A percentile compares a stretch with the other conserved stretches of the same genome.
Conservation (phyloP, 1,140 invertebrate genomes). For the Pristionchus pacificus region DNA sequence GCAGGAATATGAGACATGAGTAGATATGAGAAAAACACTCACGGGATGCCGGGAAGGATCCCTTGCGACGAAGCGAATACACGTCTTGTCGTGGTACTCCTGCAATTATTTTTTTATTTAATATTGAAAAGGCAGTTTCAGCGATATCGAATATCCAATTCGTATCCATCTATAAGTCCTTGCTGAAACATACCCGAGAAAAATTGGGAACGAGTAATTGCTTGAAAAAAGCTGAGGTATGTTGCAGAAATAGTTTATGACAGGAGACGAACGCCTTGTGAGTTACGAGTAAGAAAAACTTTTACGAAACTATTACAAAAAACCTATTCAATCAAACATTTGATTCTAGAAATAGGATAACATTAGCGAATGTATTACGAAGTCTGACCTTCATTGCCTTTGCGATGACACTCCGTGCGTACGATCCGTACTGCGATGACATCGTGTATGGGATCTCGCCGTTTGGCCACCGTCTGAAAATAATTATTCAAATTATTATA, state of each 20-base stretch:
- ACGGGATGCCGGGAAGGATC: conserved; percentile 36
- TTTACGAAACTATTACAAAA: background rate
- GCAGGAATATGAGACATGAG: too few relatives aligned
- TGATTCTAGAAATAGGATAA: too few relatives aligned
- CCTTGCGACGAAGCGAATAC: conserved; percentile 48
- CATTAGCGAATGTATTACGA: too few relatives aligned
- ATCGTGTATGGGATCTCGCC: conserved; percentile 56
- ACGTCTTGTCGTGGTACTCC: conserved; percentile 51
- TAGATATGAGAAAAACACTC: background rate
- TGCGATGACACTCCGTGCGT: conserved; percentile 43
- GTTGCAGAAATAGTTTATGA: too few relatives aligned
- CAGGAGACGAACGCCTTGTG: too few relatives aligned
- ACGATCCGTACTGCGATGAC: conserved; percentile 49
- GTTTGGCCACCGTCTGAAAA: conserved; percentile 48
- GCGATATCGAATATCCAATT: too few relatives aligned
- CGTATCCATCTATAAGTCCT: too few relatives aligned
- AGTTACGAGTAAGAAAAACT: too few relatives aligned
- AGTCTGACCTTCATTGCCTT: conserved; percentile 40
- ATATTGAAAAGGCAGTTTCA: too few relatives aligned
- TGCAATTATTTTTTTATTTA: background rate
- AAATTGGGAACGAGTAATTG: too few relatives aligned
- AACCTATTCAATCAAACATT: too few relatives aligned
- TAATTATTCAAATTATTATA: conserved; percentile 13
- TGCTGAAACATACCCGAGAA: background rate
- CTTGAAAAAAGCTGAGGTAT: too few relatives aligned